A percentile compares a stretch with the other conserved stretches of the same genome.
Evolutionary conservation across 2,113 vertebrate species (phyloP).

Genomic region (Rissa tridactyla): DNA sequence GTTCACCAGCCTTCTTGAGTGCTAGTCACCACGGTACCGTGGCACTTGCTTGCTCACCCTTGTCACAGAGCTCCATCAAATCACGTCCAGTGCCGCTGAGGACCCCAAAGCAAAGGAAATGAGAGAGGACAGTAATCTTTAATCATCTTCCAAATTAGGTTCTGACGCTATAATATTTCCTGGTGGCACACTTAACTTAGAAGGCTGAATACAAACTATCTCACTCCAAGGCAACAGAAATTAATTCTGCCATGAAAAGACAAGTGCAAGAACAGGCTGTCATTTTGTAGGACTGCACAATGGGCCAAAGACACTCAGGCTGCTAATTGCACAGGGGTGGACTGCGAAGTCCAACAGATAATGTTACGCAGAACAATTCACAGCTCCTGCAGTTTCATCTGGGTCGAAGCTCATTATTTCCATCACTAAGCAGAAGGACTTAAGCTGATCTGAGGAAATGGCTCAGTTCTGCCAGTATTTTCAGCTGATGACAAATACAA

Average conservation of each 20-base stretch:
- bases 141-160: not conserved
- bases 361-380: not conserved
- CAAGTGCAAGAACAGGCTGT: not conserved
- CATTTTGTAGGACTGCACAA: not conserved
- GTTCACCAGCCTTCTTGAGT: not conserved
- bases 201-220: not conserved
- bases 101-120: slow-evolving; percentile 33
- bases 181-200: not conserved
- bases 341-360: not conserved
- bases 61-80: slow-evolving; percentile 44
- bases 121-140: slow-evolving; percentile 6
- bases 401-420: not conserved
- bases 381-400: not conserved
- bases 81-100: not conserved
- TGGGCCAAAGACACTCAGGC: not conserved
- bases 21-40: not conserved
- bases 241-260: not conserved
- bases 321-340: not conserved
- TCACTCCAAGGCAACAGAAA: not conserved
- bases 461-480: not conserved
- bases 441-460: not conserved
- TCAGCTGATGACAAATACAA: not conserved
- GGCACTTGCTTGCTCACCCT: not conserved
- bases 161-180: not conserved
- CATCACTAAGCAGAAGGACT: not conserved